A percentile compares a stretch with the other conserved stretches of the same genome.
phyloP scores from a whole-genome alignment of 2,888 invertebrate genomes.

The Caenorhabditis virilis region DNA sequence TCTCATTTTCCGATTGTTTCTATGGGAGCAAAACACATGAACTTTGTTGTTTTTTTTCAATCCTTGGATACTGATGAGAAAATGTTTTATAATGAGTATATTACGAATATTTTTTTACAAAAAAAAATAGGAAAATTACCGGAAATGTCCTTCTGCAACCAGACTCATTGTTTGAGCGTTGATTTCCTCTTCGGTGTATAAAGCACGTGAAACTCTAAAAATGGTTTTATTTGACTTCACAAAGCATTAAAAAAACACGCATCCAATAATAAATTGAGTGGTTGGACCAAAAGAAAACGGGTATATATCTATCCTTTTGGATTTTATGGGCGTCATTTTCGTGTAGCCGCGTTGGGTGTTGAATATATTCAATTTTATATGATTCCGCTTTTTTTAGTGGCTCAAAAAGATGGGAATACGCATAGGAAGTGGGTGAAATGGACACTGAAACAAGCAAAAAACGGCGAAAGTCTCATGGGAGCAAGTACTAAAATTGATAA shows the following conservation, averaged over 20 bases:
- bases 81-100: neutral
- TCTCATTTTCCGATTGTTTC: no score
- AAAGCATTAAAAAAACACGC: neutral
- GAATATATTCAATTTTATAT: neutral
- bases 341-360: no score
- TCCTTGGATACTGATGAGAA: neutral
- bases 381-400: neutral
- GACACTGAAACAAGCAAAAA: neutral
- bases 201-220: slow-evolving; percentile 37
- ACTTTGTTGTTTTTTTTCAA: neutral
- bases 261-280: no score
- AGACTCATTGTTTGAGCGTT: slow-evolving; percentile 30
- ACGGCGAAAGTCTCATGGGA: no score
- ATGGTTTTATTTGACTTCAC: neutral
- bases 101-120: neutral
- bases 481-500: no score
- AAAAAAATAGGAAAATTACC: slow-evolving; percentile 6
- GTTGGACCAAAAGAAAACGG: no score
- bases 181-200: slow-evolving; percentile 29
- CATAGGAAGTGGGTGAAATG: neutral
- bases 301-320: neutral
- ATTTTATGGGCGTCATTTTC: neutral
- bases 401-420: neutral
- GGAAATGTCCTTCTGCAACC: slow-evolving; percentile 43
- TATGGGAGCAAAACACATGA: neutral